Conservation (phyloP, 2,797 vertebrate genomes). For the Ficedula albicollis region DNA sequence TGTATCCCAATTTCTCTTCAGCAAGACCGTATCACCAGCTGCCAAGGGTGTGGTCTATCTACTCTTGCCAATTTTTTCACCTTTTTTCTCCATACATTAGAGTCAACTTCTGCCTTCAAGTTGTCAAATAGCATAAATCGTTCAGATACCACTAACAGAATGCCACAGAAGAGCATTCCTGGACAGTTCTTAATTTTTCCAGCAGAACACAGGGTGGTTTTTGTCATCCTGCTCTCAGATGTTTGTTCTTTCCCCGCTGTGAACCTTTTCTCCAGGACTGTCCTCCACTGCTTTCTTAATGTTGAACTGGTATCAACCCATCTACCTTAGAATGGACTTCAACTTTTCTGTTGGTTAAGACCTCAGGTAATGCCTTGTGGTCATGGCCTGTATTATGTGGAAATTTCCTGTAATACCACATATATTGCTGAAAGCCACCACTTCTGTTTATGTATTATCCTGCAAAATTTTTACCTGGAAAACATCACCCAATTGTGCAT, state of each 20-base stretch:
- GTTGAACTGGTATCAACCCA: neutral
- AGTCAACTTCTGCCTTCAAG: conserved; percentile 48
- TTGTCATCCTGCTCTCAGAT: neutral
- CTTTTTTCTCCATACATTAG: conserved; percentile 51
- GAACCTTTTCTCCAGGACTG: neutral
- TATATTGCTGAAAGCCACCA: neutral
- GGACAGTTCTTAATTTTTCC: neutral
- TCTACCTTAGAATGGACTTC: neutral
- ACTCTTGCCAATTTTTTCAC: neutral
- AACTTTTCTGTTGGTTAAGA: neutral
- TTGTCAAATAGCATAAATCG: conserved; percentile 29
- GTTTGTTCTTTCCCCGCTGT: neutral
- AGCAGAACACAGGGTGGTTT: neutral
- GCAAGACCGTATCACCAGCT: conserved; percentile 11
- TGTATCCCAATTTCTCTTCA: conserved; percentile 60
- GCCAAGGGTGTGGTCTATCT: conserved; percentile 56
- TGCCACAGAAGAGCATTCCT: neutral
- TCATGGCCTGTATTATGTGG: neutral
- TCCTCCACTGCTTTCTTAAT: neutral
- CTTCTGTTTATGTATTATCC: neutral
- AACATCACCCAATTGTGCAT: neutral
- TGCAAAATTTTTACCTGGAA: neutral
- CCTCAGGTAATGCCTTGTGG: neutral
- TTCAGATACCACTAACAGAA: neutral
- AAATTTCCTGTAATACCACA: rapidly evolving